Evolutionary conservation across 2,888 invertebrate species (phyloP).

Genomic region (Sphaerophoria rueppellii): DNA sequence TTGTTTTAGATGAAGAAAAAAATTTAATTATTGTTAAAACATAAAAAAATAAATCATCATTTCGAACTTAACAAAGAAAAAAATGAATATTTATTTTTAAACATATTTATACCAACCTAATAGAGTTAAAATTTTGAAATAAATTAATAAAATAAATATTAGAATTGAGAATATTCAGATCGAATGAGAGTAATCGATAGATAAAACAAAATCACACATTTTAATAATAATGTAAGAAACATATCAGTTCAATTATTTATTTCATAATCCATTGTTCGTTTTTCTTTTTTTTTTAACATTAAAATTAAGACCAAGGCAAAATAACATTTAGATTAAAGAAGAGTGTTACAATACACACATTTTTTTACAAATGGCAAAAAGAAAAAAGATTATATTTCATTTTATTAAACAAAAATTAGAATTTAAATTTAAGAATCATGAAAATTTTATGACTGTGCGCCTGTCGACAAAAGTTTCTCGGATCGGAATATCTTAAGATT

Average conservation of each 20-base stretch:
- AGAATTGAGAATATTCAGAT: conserved; percentile 44
- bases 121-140: conserved; percentile 52
- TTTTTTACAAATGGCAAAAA: conserved; percentile 57
- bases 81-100: conserved; percentile 58
- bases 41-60: conserved; percentile 52
- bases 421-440: conserved; percentile 28
- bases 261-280: conserved; percentile 61
- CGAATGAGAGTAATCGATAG: conserved; percentile 47
- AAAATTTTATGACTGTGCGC: conserved; percentile 57
- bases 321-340: background rate
- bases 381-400: conserved; percentile 57
- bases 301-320: conserved; percentile 25
- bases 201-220: conserved; percentile 55
- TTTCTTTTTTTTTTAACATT: conserved; percentile 37
- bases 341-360: conserved; percentile 20
- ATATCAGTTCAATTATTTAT: conserved; percentile 74
- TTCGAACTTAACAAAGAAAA: conserved; percentile 45
- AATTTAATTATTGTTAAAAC: conserved; percentile 55
- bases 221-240: conserved; percentile 63
- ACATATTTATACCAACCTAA: conserved; percentile 45
- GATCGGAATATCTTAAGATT: conserved; percentile 59
- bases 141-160: conserved; percentile 15
- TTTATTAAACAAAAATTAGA: conserved; percentile 28
- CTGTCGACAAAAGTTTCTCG: conserved; percentile 60
- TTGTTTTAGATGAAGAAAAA: conserved; percentile 35